These are phyloP conservation scores for Cyanocitta stelleri DNA, from an alignment of 2,113 vertebrate species.

Conservation along the genomic window DNA sequence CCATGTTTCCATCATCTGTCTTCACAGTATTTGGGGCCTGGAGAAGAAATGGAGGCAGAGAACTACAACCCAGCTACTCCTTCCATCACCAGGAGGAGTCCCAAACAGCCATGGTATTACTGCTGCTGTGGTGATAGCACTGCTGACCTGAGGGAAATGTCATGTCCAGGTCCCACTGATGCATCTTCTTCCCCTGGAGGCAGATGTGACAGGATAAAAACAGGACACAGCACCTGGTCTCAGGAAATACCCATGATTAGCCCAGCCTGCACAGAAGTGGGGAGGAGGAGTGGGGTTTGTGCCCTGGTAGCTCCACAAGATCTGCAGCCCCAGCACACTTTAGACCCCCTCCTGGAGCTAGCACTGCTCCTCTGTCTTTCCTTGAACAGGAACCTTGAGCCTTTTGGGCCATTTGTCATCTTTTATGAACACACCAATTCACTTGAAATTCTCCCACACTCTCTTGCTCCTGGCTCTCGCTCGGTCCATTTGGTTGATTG, in stretches of 20 bases:
- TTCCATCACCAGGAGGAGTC: neutral
- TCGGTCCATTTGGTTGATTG: conserved; percentile 41
- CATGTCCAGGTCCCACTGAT: neutral
- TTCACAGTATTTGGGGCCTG: neutral
- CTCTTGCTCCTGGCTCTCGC: neutral
- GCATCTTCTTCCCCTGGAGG: neutral
- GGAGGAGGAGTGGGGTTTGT: neutral
- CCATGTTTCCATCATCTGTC: neutral
- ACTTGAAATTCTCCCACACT: neutral
- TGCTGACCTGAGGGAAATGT: neutral
- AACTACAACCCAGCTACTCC: neutral
- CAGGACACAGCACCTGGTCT: neutral
- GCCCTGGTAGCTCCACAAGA: too few relatives aligned
- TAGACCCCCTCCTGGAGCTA: fast-evolving
- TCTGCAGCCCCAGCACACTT: neutral
- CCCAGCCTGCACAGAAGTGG: neutral
- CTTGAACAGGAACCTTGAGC: neutral
- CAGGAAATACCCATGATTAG: neutral
- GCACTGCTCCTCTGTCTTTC: neutral
- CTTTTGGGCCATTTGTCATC: neutral
- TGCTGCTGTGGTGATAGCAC: neutral
- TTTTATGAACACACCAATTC: conserved; percentile 31
- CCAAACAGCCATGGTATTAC: neutral
- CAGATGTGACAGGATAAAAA: neutral
- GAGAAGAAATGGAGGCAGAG: neutral